Evolutionary conservation across 1,140 invertebrate genomes (phyloP).

Genomic region (Neodiprion pinetum): DNA sequence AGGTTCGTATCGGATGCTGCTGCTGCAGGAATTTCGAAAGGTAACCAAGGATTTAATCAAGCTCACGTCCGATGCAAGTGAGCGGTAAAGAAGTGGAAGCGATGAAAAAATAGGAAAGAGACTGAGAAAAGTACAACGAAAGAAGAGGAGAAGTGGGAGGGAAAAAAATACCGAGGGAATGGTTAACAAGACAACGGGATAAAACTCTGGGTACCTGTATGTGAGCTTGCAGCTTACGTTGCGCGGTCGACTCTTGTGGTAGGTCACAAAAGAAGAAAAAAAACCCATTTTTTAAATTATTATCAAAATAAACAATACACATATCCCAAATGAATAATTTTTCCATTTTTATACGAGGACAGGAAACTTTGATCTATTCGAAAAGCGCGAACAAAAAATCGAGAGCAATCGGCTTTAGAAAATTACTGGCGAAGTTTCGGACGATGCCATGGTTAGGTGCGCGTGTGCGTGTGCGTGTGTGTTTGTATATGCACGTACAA

Average conservation of each 20-base stretch:
- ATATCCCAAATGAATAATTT: background rate
- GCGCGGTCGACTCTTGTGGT: too few relatives aligned
- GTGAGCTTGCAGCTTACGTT: too few relatives aligned
- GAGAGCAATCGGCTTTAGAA: too few relatives aligned
- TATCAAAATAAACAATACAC: background rate
- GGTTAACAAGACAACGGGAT: background rate
- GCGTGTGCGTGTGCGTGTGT: too few relatives aligned
- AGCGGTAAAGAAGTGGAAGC: too few relatives aligned
- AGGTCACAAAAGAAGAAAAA: background rate
- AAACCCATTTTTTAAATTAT: background rate
- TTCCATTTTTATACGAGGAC: too few relatives aligned
- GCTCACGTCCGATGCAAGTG: background rate
- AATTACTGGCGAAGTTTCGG: too few relatives aligned
- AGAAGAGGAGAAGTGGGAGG: background rate
- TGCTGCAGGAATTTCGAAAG: background rate
- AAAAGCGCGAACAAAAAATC: too few relatives aligned
- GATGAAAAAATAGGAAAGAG: too few relatives aligned
- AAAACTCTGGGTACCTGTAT: background rate
- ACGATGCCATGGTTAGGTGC: too few relatives aligned
- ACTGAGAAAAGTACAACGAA: too few relatives aligned
- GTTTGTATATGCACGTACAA: background rate
- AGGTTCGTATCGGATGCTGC: background rate
- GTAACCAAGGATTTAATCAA: background rate
- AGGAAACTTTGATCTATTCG: too few relatives aligned
- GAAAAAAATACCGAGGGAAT: background rate